Evolutionary conservation across 2,113 vertebrate genomes (phyloP).

Genomic region (Campylomormyrus tamandua): DNA sequence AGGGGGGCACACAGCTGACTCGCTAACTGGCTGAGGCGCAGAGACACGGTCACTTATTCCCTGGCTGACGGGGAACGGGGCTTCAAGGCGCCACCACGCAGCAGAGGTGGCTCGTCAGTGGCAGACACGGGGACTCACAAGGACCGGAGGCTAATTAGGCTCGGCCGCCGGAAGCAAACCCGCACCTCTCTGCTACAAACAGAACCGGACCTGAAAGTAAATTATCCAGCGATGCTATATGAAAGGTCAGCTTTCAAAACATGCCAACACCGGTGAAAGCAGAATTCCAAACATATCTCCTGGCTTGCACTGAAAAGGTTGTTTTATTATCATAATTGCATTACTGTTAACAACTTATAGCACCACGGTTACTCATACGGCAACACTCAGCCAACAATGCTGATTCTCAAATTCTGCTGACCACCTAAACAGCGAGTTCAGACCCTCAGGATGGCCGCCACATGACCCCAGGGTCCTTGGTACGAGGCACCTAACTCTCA

Average conservation of each 20-base stretch:
- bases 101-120: neutral
- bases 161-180: neutral
- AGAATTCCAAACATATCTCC: neutral
- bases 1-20: conserved; percentile 31
- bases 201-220: neutral
- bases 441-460: neutral
- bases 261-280: neutral
- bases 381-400: conserved; percentile 20
- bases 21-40: conserved; percentile 46
- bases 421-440: neutral
- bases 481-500: neutral
- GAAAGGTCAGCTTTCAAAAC: neutral
- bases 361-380: conserved; percentile 31
- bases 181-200: neutral
- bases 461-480: neutral
- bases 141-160: neutral
- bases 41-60: conserved; percentile 20
- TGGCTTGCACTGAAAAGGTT: neutral
- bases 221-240: neutral
- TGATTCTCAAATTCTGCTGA: neutral
- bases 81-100: neutral
- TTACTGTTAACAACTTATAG: conserved; percentile 40
- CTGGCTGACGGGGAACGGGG: conserved; percentile 12
- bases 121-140: neutral
- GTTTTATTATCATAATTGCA: conserved; percentile 35